A percentile compares a stretch with the other conserved stretches of the same genome.
Conservation (phyloP, 2,113 vertebrate genomes). For the Oenanthe melanoleuca region DNA sequence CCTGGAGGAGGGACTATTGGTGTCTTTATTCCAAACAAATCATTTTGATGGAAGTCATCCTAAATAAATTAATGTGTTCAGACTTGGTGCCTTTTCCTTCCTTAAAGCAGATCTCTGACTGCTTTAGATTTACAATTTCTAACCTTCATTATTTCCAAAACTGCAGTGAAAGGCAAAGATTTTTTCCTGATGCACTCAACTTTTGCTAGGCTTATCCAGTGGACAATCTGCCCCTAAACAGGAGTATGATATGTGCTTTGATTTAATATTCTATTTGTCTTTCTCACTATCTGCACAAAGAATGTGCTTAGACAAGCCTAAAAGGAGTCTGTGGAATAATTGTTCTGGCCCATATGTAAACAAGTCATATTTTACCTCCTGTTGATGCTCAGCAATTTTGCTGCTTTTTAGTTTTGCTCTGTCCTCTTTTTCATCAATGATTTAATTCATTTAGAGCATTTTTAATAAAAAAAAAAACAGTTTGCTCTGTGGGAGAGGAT, state of each 20-base stretch:
- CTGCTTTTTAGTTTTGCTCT: neutral
- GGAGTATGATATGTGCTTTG: neutral
- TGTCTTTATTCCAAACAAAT: neutral
- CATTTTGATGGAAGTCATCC: neutral
- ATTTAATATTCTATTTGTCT: neutral
- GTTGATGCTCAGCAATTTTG: neutral
- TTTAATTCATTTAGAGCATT: neutral
- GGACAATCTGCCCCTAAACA: neutral
- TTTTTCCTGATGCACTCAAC: neutral
- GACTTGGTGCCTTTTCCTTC: neutral
- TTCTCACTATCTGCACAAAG: neutral
- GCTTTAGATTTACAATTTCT: neutral
- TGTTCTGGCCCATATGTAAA: neutral
- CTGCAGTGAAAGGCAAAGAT: neutral
- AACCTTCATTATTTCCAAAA: neutral
- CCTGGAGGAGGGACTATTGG: rapidly evolving
- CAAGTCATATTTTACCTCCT: neutral
- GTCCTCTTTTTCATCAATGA: neutral
- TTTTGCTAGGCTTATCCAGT: neutral
- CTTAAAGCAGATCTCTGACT: neutral
- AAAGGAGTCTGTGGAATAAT: neutral
- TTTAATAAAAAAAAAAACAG: neutral
- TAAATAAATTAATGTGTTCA: neutral
- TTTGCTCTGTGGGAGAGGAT: neutral
- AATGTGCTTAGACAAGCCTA: slow-evolving; percentile 3